Percentiles rank a stretch among this genome's conserved stretches.
Conservation (phyloP, 2,113 vertebrate genomes). For the Tenrec ecaudatus region DNA sequence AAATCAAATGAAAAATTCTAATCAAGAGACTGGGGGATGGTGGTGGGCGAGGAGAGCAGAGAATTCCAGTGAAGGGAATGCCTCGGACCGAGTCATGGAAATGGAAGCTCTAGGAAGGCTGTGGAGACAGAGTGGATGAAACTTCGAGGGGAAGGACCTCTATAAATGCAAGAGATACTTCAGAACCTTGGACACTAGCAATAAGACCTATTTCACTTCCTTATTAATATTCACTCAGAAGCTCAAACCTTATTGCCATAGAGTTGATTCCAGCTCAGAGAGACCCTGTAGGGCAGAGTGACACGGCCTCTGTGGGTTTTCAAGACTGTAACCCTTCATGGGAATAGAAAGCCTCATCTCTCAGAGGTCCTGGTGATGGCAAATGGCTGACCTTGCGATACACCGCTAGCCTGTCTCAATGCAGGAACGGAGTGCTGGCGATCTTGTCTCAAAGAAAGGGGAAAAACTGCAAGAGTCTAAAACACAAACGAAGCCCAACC, state of each 20-base stretch:
- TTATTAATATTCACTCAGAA: neutral
- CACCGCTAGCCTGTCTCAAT: neutral
- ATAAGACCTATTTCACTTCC: neutral
- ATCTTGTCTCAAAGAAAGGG: neutral
- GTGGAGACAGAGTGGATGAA: neutral
- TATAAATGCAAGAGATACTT: neutral
- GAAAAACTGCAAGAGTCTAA: neutral
- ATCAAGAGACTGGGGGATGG: neutral
- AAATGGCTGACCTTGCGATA: too few relatives aligned
- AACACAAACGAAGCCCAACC: neutral
- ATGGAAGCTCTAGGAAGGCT: neutral
- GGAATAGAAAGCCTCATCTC: too few relatives aligned
- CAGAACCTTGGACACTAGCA: neutral
- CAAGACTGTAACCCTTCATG: too few relatives aligned
- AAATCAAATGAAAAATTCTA: neutral
- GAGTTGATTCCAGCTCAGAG: too few relatives aligned
- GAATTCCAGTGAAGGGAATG: neutral
- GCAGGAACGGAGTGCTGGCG: neutral
- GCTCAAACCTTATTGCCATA: too few relatives aligned
- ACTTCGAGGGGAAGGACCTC: neutral
- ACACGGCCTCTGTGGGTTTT: too few relatives aligned
- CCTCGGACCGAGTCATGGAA: slow-evolving; percentile 1
- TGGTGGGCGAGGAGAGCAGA: neutral
- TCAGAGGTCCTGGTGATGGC: too few relatives aligned
- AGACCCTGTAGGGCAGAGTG: too few relatives aligned